Conservation (phyloP, 2,888 invertebrate species). For the Panzeria rudis region DNA sequence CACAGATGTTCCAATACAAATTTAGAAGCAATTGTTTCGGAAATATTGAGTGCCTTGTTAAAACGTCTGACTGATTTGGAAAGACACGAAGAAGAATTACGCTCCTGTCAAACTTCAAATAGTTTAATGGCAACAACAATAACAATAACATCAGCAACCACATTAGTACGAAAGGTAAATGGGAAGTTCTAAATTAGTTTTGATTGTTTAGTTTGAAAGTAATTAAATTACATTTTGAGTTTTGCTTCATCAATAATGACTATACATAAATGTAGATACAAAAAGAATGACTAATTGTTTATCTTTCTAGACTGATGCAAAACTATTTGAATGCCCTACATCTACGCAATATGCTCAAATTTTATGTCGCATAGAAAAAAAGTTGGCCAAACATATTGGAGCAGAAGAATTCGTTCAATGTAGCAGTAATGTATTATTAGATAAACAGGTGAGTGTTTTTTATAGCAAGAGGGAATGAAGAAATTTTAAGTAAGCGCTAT, state of each 20-base stretch:
- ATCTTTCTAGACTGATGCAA: constrained; percentile 73
- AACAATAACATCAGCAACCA: constrained; percentile 11
- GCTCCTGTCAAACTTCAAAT: constrained; percentile 82
- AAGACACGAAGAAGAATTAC: constrained; percentile 83
- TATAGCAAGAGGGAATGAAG: background rate
- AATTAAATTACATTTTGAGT: constrained; percentile 33
- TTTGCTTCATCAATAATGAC: background rate
- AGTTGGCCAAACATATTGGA: constrained; percentile 83
- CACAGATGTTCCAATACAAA: constrained; percentile 83
- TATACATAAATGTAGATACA: background rate
- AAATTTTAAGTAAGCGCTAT: background rate
- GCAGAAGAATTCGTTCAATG: constrained; percentile 84
- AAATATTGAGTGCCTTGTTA: constrained; percentile 84
- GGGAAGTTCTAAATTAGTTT: constrained; percentile 6
- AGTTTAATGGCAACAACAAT: constrained; percentile 33
- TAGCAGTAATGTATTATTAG: constrained; percentile 82
- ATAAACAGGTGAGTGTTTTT: constrained; percentile 80
- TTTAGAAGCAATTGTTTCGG: constrained; percentile 83
- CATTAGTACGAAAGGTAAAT: constrained; percentile 78
- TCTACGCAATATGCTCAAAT: constrained; percentile 83
- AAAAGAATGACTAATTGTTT: constrained; percentile 31
- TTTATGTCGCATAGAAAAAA: constrained; percentile 83
- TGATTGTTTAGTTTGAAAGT: constrained; percentile 33
- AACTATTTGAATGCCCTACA: constrained; percentile 80
- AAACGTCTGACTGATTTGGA: constrained; percentile 84